Evolutionary conservation across 2,888 invertebrate species (phyloP), one percentile per base, ranked within the genome.

Genomic region (Macropis europaea): DNA sequence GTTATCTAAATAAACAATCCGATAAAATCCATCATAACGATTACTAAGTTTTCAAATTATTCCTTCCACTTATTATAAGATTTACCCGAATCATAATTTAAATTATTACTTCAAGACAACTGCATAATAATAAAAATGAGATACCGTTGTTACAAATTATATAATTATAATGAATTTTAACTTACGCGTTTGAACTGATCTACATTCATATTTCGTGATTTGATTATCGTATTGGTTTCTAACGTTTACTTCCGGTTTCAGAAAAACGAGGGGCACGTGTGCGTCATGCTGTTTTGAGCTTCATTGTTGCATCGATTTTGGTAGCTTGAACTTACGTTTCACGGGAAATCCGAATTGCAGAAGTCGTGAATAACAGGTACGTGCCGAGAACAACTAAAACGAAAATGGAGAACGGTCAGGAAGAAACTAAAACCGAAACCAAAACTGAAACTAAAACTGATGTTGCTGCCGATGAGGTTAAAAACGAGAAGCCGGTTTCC

Each of bases 381-480:
- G 6, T 19, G 7, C 3, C 0, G 0, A 19, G 6, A 7, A 15
- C 7, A 13, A 43, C 5, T 13, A 1, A 7, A 6, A 1, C n/a
- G n/a, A 54, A 42, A 34, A 86, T 85, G 83, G 87, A 84, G 28
- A 87, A 85, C 68, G 85, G 78, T 5, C 67, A 83, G 36, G 76
- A 77, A 26, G 70, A 75, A 11, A 40, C 52, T 7, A 76, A 72
- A 45, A 24, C 32, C 17, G 80, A 74, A 28, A 59, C 54, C 15
- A 36, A n/a, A 24, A 54, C 45, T n/a, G n/a, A n/a, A n/a, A n/a
- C n/a, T n/a, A n/a, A n/a, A 6, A 45, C 40, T 2, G 76, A 77
- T 40, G 69, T 53, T 3, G 24, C 38, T 4, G 28, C 34, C 13
- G 50, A 17, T 3, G 79, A 82, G 77, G 78, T 81, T 77, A 83